Percentiles rank a stretch among this genome's conserved stretches.
phyloP scores from a whole-genome alignment of 2,797 vertebrate species.

The Sebastiscus albofasciatus region DNA sequence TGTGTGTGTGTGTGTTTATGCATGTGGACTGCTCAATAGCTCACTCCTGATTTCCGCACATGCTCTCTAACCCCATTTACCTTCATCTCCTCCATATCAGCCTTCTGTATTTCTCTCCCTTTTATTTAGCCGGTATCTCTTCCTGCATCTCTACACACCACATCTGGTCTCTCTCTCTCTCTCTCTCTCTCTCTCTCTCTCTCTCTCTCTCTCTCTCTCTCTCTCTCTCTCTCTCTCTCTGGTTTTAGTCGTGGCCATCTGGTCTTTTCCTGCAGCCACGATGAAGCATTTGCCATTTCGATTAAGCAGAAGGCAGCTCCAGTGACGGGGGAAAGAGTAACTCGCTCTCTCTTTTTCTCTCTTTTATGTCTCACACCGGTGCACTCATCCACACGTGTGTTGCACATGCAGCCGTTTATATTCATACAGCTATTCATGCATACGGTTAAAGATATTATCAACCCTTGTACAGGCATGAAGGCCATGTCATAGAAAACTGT shows the following conservation, averaged over 20 bases:
- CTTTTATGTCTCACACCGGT: neutral
- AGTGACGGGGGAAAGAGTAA: neutral
- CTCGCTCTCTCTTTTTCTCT: neutral
- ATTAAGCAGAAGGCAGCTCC: constrained; percentile 55
- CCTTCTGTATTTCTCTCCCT: neutral
- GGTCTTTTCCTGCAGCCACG: constrained; percentile 51
- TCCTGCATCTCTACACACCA: constrained; percentile 11
- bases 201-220: neutral
- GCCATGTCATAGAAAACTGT: neutral
- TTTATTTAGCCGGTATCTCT: neutral
- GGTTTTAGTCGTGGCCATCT: constrained; percentile 64
- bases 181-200: constrained; percentile 2
- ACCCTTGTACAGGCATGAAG: neutral
- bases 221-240: constrained; percentile 7
- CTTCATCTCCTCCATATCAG: neutral
- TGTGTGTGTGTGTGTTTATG: neutral
- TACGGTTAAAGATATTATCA: neutral
- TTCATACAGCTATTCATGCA: neutral
- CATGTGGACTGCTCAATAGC: neutral
- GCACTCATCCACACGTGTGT: neutral
- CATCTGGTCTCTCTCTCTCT: constrained; percentile 5
- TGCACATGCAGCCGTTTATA: constrained; percentile 16
- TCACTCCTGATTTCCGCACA: constrained; percentile 3
- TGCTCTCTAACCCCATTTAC: neutral
- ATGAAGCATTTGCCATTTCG: constrained; percentile 58